phyloP scores from a whole-genome alignment of 1,140 invertebrate species.

The Cotesia vestalis region DNA sequence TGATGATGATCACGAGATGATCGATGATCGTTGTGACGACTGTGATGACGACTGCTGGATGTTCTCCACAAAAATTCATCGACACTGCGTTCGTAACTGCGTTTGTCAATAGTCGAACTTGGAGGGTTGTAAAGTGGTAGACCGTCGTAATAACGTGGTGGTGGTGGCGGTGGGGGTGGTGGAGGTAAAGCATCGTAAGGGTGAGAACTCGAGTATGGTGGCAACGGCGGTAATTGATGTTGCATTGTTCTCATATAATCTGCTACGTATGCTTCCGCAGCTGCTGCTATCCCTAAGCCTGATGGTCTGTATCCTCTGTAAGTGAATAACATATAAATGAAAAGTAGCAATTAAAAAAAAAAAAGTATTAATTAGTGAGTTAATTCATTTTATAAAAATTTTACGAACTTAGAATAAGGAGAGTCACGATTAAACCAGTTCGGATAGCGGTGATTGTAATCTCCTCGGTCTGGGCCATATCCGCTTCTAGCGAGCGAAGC shows the following conservation, averaged over 20 bases:
- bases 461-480: slow-evolving; percentile 56
- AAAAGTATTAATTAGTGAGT: not conserved
- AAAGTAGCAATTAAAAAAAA: not conserved
- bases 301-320: slow-evolving; percentile 58
- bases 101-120: slow-evolving; percentile 73
- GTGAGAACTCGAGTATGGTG: slow-evolving; percentile 73
- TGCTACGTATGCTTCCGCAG: slow-evolving; percentile 78
- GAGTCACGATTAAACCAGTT: slow-evolving; percentile 61
- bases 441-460: slow-evolving; percentile 57
- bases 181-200: slow-evolving; percentile 77
- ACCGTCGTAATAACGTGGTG: slow-evolving; percentile 82
- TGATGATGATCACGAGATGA: slow-evolving; percentile 62
- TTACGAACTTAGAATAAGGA: slow-evolving; percentile 56
- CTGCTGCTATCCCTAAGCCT: slow-evolving; percentile 68
- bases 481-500: slow-evolving; percentile 61
- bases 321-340: slow-evolving; percentile 24
- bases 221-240: slow-evolving; percentile 78
- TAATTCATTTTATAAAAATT: slow-evolving; percentile 15
- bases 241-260: slow-evolving; percentile 86
- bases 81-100: slow-evolving; percentile 88
- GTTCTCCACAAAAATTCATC: slow-evolving; percentile 91
- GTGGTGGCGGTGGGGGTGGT: slow-evolving; percentile 68
- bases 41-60: slow-evolving; percentile 50
- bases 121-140: slow-evolving; percentile 69
- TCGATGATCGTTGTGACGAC: slow-evolving; percentile 57